A percentile compares a stretch with the other conserved stretches of the same genome.
Evolutionary conservation across 2,888 invertebrate species (phyloP).

Genomic region (Scaptomyza caliginosa): DNA sequence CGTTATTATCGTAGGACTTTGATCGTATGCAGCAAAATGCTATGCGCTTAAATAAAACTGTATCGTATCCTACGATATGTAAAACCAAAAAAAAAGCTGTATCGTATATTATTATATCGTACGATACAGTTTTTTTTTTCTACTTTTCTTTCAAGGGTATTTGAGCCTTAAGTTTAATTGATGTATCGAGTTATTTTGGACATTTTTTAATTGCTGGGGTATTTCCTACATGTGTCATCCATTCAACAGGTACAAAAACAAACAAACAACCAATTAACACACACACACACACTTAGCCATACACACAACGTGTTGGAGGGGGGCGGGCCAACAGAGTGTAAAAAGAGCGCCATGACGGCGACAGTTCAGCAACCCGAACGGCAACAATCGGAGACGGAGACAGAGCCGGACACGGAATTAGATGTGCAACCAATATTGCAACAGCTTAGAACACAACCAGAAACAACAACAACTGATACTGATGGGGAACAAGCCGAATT

Average conservation of each 20-base stretch:
- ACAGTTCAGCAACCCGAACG: conserved; percentile 4
- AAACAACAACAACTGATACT: neutral
- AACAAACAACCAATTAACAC: conserved; percentile 1
- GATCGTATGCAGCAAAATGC: neutral
- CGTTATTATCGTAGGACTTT: neutral
- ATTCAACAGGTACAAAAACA: conserved; percentile 15
- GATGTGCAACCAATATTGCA: neutral
- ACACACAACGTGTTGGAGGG: neutral
- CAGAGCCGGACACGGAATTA: neutral
- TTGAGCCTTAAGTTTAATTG: neutral
- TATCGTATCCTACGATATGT: neutral
- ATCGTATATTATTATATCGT: neutral
- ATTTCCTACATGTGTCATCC: conserved; percentile 23
- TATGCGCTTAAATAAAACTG: neutral
- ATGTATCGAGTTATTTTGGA: neutral
- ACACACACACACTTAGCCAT: neutral
- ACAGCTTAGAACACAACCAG: neutral
- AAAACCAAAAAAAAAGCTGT: too few species aligned
- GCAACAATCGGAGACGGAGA: neutral
- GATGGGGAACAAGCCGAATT: conserved; percentile 40
- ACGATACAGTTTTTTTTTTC: neutral
- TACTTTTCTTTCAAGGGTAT: neutral
- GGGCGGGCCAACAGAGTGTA: conserved; percentile 2
- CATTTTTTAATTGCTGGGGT: neutral
- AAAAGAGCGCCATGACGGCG: conserved; percentile 32